These are phyloP conservation scores for Elaeidobius kamerunicus DNA, from an alignment of 2,888 invertebrate genomes.

Conservation along the genomic window DNA sequence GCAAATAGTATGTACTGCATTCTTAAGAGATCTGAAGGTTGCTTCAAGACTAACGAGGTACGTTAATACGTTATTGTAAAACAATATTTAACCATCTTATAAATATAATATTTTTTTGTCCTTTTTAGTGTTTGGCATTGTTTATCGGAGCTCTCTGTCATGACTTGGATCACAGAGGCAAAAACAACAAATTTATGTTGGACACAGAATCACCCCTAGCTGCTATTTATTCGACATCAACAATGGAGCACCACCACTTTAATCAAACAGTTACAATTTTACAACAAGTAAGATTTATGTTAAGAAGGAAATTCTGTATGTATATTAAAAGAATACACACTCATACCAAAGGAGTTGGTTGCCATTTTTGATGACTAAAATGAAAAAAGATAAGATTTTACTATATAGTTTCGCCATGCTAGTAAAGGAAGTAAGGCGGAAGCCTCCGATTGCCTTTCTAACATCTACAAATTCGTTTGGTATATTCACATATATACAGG, in stretches of 20 bases:
- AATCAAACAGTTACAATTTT: constrained; percentile 84
- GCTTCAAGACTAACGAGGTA: constrained; percentile 62
- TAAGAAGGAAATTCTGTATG: no score
- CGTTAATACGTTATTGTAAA: no score
- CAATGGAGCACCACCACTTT: constrained; percentile 86
- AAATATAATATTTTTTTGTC: constrained; percentile 1
- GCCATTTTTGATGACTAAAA: no score
- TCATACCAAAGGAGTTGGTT: background rate
- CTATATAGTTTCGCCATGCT: background rate
- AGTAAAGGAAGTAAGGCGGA: no score
- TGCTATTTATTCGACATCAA: constrained; percentile 80
- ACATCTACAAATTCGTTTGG: no score
- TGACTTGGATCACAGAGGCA: constrained; percentile 82
- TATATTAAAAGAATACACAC: no score
- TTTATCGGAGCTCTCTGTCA: constrained; percentile 82
- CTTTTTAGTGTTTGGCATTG: constrained; percentile 68
- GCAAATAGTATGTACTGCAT: constrained; percentile 80
- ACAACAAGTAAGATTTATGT: constrained; percentile 65
- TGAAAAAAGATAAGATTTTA: background rate
- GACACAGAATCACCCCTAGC: constrained; percentile 80
- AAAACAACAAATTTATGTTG: constrained; percentile 83
- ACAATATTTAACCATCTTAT: no score
- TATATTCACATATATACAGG: no score
- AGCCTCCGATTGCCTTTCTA: no score
- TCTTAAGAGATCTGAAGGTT: constrained; percentile 56